Conservation (phyloP, 2,888 invertebrate species). For the Scelioninae gen. 1 region DNA sequence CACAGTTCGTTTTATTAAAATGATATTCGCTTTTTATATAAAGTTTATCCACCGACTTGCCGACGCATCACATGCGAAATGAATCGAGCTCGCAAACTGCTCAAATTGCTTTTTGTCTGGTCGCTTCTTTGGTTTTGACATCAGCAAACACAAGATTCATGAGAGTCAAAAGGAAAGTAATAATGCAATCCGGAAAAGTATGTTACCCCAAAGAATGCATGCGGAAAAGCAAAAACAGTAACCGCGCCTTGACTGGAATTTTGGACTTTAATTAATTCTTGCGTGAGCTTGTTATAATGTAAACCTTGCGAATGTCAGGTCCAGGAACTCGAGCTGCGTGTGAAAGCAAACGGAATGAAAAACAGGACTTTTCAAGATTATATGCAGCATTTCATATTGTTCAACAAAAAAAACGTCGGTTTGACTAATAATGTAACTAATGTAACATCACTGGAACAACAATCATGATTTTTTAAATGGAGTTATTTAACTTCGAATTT, state of each 20-base stretch:
- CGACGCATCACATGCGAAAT: constrained; percentile 52
- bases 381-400: too few species aligned
- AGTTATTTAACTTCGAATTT: too few species aligned
- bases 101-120: constrained; percentile 46
- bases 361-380: too few species aligned
- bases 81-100: constrained; percentile 44
- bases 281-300: constrained; percentile 8
- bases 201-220: constrained; percentile 42
- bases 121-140: constrained; percentile 42
- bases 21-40: constrained; percentile 54
- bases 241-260: constrained; percentile 8
- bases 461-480: too few species aligned
- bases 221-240: constrained; percentile 26
- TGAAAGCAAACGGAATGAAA: too few species aligned
- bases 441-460: too few species aligned
- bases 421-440: too few species aligned
- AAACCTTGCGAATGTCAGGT: constrained; percentile 3
- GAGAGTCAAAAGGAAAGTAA: constrained; percentile 31
- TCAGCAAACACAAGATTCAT: constrained; percentile 37
- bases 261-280: constrained; percentile 33
- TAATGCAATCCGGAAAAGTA: constrained; percentile 48
- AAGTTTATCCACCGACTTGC: constrained; percentile 48
- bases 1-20: constrained; percentile 60
- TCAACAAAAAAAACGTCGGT: too few species aligned
- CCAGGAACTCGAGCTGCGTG: too few species aligned